These are phyloP conservation scores for Rhynchonema sp. DNA, from an alignment of 2,888 invertebrate species.

Conservation along the genomic window DNA sequence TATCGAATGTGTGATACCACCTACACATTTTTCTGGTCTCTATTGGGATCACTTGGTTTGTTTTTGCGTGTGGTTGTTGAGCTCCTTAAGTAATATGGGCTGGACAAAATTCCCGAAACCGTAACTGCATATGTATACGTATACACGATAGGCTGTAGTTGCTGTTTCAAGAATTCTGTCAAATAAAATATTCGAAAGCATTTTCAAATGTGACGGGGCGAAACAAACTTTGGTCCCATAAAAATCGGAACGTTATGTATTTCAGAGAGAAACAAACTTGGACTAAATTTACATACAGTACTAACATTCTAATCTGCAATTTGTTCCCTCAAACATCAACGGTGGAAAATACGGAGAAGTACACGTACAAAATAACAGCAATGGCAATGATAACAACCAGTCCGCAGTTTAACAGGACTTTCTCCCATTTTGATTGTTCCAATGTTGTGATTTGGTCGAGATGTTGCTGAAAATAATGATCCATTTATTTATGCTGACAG, in stretches of 20 bases:
- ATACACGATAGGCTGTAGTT: no score
- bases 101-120: no score
- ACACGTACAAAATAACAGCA: conserved; percentile 13
- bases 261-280: neutral
- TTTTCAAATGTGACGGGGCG: neutral
- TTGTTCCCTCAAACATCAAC: conserved; percentile 5
- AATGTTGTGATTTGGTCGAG: conserved; percentile 11
- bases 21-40: no score
- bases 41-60: no score
- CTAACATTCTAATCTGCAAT: conserved; percentile 8
- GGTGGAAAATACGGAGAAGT: conserved; percentile 13
- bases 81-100: neutral
- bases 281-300: conserved; percentile 8
- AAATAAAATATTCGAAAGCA: neutral
- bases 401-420: conserved; percentile 13
- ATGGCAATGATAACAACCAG: conserved; percentile 15
- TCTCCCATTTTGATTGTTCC: conserved; percentile 12
- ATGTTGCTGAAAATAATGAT: conserved; percentile 6
- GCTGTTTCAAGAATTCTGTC: no score
- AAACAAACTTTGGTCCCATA: no score
- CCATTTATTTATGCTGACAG: no score
- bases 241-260: no score
- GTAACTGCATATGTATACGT: neutral
- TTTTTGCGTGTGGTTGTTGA: neutral
- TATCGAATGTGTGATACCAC: neutral